Conservation (phyloP, 1,140 invertebrate species). For the Zaprionus davidi region DNA sequence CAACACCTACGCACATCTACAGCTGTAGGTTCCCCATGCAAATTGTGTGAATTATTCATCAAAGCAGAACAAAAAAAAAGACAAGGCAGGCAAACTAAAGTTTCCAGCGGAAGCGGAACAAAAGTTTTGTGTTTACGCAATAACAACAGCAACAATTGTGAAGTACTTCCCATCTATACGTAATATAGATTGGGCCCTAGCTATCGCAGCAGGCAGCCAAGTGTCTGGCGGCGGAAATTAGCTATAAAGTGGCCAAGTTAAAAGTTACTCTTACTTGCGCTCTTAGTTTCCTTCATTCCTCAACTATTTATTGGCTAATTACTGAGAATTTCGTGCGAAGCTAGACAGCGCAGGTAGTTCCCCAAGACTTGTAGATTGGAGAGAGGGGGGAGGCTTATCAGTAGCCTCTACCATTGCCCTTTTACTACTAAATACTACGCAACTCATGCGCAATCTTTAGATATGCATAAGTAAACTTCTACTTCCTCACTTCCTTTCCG, state of each 20-base stretch:
- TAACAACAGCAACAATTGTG: conserved; percentile 7
- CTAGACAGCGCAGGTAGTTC: neutral
- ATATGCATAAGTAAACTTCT: neutral
- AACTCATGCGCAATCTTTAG: neutral
- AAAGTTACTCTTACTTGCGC: neutral
- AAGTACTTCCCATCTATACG: neutral
- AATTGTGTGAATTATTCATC: conserved; percentile 27
- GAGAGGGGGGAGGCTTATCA: neutral
- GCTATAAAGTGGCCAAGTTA: conserved; percentile 1
- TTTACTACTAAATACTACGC: too few relatives aligned
- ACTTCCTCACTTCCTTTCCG: too few relatives aligned
- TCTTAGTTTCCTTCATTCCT: neutral
- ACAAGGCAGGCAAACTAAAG: conserved; percentile 17
- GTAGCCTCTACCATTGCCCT: too few relatives aligned
- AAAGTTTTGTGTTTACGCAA: conserved; percentile 26
- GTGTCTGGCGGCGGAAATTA: neutral
- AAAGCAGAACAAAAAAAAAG: conserved; percentile 10
- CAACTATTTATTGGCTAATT: neutral
- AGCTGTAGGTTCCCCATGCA: conserved; percentile 5
- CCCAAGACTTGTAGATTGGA: too few relatives aligned
- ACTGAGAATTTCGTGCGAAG: neutral
- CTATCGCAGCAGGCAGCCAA: neutral
- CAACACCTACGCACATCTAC: neutral
- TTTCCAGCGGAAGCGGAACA: conserved; percentile 42
- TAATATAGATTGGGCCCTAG: too few relatives aligned